Evolutionary conservation across 1,140 invertebrate species (phyloP), one percentile per base, ranked within the genome.

Genomic region (Drosophila arizonae): DNA sequence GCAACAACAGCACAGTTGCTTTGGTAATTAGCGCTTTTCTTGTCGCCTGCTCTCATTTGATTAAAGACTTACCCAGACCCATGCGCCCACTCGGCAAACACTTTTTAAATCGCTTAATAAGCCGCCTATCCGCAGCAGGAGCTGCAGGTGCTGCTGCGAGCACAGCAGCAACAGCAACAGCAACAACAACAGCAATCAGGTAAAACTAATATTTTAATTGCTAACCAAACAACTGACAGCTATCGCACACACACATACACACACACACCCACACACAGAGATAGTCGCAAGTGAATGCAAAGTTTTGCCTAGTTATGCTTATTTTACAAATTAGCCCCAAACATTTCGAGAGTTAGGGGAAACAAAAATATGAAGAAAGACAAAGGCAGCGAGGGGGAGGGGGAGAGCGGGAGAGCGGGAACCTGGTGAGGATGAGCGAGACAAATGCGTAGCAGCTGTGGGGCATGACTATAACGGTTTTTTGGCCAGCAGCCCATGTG

Each of bases 151-250:
- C 9, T 56, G 39, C 39, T 17, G 66, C 30, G 28, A 17, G 36
- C 36, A 36, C 33, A 10, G 8, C 46, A 50, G 6, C 28, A 30
- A 30, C 4, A 28, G 5, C 26, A 28, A 33, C 5, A 36, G 11
- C 46, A 46, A 28, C 36, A 60, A 48, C 48, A 24, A 50, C 51
- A 61, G 41, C 45, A 73, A 30, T n/a, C 45, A 55, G 58, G 43
- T 57, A 72, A 86, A 78, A 81, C 79, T 79, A 87, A 86, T 87
- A 87, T 86, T 87, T 82, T 76, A 87, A 87, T 76, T 87, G 76
- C 72, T 62, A 67, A 43, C 72, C 61, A 82, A 82, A 79, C 72
- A 82, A 72, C 71, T 66, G 48, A 5, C 51, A 52, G 33, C 43
- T 43, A 43, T 50, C 3, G 30, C 33, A 46, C 13, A 46, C 39